phyloP scores from a whole-genome alignment of 2,797 vertebrate species.

The Brachyalestes nurse region DNA sequence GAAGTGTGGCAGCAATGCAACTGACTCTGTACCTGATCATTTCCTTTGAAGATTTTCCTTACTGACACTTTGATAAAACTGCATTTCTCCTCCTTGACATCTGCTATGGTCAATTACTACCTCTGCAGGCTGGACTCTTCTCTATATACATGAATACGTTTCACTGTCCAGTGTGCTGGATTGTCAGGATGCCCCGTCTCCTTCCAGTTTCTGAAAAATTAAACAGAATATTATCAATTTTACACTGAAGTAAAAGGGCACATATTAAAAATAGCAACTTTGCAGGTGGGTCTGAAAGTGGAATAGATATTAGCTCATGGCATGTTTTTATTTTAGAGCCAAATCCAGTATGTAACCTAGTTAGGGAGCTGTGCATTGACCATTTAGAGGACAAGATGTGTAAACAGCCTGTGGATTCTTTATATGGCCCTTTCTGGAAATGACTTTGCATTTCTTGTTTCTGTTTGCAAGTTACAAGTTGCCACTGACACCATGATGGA shows the following conservation, averaged over 20 bases:
- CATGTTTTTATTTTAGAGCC: background rate
- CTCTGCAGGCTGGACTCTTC: constrained; percentile 24
- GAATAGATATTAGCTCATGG: background rate
- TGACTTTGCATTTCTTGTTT: constrained; percentile 55
- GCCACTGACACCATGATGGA: background rate
- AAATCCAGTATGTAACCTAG: background rate
- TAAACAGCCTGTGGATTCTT: constrained; percentile 16
- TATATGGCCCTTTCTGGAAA: constrained; percentile 32
- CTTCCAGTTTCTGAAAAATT: background rate
- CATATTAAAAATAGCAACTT: background rate
- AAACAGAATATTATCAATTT: background rate
- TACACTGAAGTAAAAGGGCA: background rate
- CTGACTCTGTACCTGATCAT: background rate
- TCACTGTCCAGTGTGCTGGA: constrained; percentile 63
- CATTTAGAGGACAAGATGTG: background rate
- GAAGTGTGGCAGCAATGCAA: background rate
- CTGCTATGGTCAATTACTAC: constrained; percentile 23
- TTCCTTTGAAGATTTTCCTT: constrained; percentile 8
- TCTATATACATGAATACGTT: constrained; percentile 21
- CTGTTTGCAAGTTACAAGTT: constrained; percentile 18
- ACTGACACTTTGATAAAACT: constrained; percentile 24
- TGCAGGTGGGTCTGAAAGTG: background rate
- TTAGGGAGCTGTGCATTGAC: background rate
- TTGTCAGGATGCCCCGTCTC: background rate
- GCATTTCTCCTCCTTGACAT: constrained; percentile 39